Base-by-base conservation (phyloP, 2,888 invertebrate species). In the Sisyra terminalis region DNA sequence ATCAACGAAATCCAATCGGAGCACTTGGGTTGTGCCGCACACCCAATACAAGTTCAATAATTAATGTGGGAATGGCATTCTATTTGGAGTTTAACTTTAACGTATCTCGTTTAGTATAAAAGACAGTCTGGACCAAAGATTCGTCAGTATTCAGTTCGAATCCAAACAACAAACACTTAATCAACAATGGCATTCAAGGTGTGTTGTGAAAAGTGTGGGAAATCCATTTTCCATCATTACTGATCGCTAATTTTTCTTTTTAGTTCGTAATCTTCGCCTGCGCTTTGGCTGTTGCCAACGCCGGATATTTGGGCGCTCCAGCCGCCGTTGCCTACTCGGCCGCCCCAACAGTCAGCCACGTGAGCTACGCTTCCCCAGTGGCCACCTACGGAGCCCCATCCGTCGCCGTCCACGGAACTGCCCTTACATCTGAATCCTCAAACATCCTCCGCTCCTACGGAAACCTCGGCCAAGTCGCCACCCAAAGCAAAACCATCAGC, bases 401-500 rank as follows among this genome's bases (percentile, higher is more conserved):
- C 4, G 6, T 60, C 65, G 67, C 65, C 60, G 52, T 54, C 48
- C 46, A 65, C 60, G 52, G 69, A 60, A 50, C 70, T 62, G 60
- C 70, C 60, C 59, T 75, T 48, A 69, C 74, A 44, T 65, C 70
- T 9, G 71, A 73, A 53, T 69, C 70, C 31, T 67, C 71, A 46
- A 76, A 76, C 58, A 74, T 70, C 50, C 57, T 73, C 49, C 65
- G 76, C 47, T 69, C 71, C 38, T 73, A 68, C 46, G 80, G 75
- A 49, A 80, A 80, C 57, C 63, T 80, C 48, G 78, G 78, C 47
- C 73, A 73, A 67, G 67, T 76, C 45, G 77, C 80, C 11, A 76
- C 78, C 39, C 75, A 75, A 60, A 67, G 73, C 13, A 81, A 79
- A 57, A 71, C 75, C 46, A 70, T 80, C 51, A 75, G 77, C 57